A percentile compares a stretch with the other conserved stretches of the same genome.
Evolutionary conservation across 2,888 invertebrate genomes (phyloP).

Genomic region (Trichogramma dendrolimi): DNA sequence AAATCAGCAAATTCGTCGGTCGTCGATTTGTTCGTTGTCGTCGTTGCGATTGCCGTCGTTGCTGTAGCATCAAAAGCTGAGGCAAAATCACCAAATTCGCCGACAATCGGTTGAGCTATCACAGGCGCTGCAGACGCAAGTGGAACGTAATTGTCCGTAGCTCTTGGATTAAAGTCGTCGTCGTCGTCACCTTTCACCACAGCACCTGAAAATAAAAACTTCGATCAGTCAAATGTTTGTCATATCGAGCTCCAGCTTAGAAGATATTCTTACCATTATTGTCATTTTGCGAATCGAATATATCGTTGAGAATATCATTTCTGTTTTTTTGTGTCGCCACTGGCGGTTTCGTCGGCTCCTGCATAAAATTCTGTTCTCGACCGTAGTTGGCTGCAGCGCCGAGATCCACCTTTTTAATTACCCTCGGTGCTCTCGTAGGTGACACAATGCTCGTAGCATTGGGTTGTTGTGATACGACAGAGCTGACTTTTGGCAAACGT

Average conservation of each 20-base stretch:
- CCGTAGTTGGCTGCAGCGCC: constrained; percentile 70
- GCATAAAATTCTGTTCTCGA: constrained; percentile 45
- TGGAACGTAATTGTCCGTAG: constrained; percentile 46
- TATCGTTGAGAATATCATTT: constrained; percentile 45
- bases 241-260: too few species aligned
- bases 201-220: too few species aligned
- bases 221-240: constrained; percentile 8
- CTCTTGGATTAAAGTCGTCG: constrained; percentile 64
- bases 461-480: constrained; percentile 48
- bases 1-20: constrained; percentile 80
- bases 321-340: constrained; percentile 32
- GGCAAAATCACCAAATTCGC: constrained; percentile 76
- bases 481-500: constrained; percentile 39
- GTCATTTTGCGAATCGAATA: constrained; percentile 46
- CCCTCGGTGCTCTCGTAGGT: constrained; percentile 49
- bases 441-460: constrained; percentile 51
- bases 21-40: constrained; percentile 32
- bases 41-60: constrained; percentile 20
- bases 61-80: constrained; percentile 59
- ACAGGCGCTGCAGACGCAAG: constrained; percentile 35
- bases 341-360: constrained; percentile 5
- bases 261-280: constrained; percentile 28
- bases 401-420: constrained; percentile 60
- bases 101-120: constrained; percentile 31
- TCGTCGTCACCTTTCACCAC: constrained; percentile 38